A percentile compares a stretch with the other conserved stretches of the same genome.
Conservation (phyloP, 2,113 vertebrate species). For the Chaetura pelagica region DNA sequence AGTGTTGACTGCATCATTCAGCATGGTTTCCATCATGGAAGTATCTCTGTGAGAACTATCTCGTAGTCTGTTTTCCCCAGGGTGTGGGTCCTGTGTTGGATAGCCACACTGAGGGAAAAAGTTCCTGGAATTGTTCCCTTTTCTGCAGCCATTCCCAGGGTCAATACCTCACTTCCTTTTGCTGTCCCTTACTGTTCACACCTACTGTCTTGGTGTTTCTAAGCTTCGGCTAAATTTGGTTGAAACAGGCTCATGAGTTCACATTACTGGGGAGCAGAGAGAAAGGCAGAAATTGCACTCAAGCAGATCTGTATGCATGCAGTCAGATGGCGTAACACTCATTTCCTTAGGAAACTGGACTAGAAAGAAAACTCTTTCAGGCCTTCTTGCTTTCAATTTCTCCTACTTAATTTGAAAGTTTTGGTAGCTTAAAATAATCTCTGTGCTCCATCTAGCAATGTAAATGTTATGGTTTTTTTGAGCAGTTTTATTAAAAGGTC, state of each 20-base stretch:
- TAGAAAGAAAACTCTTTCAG: background rate
- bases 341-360: background rate
- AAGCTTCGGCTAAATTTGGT: background rate
- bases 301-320: background rate
- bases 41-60: background rate
- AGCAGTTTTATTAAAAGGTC: background rate
- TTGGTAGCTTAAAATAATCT: background rate
- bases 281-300: background rate
- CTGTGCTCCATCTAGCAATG: background rate
- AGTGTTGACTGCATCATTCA: background rate
- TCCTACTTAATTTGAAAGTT: background rate
- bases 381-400: background rate
- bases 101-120: background rate
- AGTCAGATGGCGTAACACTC: background rate
- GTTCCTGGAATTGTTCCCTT: background rate
- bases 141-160: background rate
- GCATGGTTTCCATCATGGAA: background rate
- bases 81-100: background rate
- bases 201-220: background rate
- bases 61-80: background rate
- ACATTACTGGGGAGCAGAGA: background rate
- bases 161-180: background rate
- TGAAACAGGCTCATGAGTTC: background rate
- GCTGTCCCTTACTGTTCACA: background rate
- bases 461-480: background rate